Evolutionary conservation across 2,888 invertebrate species (phyloP).

Genomic region (Chymomyza amoena): DNA sequence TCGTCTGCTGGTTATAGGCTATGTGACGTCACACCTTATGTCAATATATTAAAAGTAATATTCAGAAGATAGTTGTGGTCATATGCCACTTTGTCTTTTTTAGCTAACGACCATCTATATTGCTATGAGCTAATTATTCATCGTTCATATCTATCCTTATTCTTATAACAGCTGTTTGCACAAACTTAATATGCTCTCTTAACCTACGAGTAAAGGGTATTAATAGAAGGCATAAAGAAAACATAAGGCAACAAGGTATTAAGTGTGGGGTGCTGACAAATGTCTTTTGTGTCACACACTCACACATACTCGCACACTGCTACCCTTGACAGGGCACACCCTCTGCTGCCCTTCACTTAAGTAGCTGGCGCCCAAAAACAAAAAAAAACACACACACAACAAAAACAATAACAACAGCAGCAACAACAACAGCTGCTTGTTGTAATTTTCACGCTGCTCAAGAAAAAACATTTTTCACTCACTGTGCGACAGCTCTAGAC

Average conservation of each 20-base stretch:
- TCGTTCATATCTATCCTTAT: too few species aligned
- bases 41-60: too few species aligned
- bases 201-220: too few species aligned
- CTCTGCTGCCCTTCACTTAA: background rate
- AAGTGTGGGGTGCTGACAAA: conserved; percentile 73
- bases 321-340: background rate
- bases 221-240: background rate
- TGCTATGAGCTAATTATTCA: too few species aligned
- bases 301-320: conserved; percentile 12
- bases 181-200: too few species aligned
- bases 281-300: conserved; percentile 60
- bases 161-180: too few species aligned
- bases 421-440: conserved; percentile 55
- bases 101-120: too few species aligned
- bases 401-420: conserved; percentile 26
- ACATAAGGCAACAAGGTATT: conserved; percentile 32
- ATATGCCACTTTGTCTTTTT: too few species aligned
- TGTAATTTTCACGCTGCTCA: conserved; percentile 66
- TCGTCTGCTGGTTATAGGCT: too few species aligned
- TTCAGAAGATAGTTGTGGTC: too few species aligned
- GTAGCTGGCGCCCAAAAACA: conserved; percentile 27
- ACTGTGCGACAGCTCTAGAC: conserved; percentile 2
- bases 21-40: too few species aligned
- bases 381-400: background rate
- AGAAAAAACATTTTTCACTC: conserved; percentile 61